Evolutionary conservation across 2,888 invertebrate genomes (phyloP), one percentile per base, ranked within the genome.

Genomic region (Bombyx huttoni): DNA sequence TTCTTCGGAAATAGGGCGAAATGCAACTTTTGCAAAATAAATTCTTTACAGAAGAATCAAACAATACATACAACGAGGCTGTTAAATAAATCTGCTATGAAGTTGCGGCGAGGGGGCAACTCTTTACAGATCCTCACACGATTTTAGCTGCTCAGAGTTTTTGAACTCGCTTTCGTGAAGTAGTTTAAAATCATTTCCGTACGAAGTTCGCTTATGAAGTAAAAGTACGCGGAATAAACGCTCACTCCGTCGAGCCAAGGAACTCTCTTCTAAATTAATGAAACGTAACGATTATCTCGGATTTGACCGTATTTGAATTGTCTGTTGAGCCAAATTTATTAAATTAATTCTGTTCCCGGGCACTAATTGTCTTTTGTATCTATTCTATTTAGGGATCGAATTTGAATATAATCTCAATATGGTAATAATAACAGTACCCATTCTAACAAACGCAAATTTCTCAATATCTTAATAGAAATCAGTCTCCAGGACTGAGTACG

Each of bases 351-450:
- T 54, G 62, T 63, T 60, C 65, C 62, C 58, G 56, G 58, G 58
- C 63, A 62, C 64, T 73, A 71, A 75, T 71, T 72, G 68, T 67
- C 69, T 69, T 72, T 70, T 70, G 68, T 73, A 69, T 68, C 65
- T 69, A 69, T 65, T 67, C 59, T 62, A 67, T 67, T 67, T 59
- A 55, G 54, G 57, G 60, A 68, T 67, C 66, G 58, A 62, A 70
- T 69, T 65, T 64, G 61, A 66, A 65, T 71, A 65, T 62, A 51
- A 51, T 47, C 47, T 51, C 47, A 46, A 51, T 46, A 46, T 51
- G 51, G 51, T 34, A 40, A 40, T 40, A 40, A 24, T 24, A 40
- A 40, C 40, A 40, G 40, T 40, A 40, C 40, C 40, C 40, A 7
- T 12, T 40, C 40, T 40, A 1, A 40, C 40, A 40, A 40, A 40